Conservation (phyloP, 2,113 vertebrate genomes). For the Lophura nycthemera region DNA sequence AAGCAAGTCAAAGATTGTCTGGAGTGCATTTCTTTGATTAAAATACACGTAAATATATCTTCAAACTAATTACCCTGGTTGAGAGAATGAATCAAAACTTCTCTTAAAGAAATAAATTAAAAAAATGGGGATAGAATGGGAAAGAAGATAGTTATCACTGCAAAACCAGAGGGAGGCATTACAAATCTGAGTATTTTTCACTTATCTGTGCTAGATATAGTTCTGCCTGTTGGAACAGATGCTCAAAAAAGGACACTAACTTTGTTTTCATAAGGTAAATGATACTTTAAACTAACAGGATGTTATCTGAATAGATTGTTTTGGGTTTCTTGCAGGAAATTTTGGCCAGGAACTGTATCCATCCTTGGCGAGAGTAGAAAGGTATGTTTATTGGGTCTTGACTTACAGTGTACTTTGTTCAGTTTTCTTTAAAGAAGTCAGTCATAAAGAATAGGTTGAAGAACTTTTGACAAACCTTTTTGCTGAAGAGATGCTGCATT, state of each 20-base stretch:
- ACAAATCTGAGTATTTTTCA: background rate
- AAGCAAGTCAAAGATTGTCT: background rate
- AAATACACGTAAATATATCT: background rate
- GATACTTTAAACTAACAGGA: background rate
- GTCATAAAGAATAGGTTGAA: background rate
- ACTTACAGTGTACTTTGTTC: background rate
- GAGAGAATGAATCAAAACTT: background rate
- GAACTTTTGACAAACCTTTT: background rate
- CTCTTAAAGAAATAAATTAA: background rate
- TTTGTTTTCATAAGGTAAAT: background rate
- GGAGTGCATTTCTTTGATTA: background rate
- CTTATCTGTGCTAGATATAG: background rate
- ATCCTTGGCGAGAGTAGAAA: constrained; percentile 85
- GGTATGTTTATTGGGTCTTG: constrained; percentile 75
- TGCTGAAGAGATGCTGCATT: background rate
- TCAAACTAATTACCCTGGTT: background rate
- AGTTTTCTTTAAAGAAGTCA: background rate
- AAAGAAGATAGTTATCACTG: background rate
- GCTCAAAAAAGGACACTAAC: background rate
- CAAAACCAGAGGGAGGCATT: background rate
- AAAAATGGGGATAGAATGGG: rapidly evolving
- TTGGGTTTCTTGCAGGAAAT: constrained; percentile 85
- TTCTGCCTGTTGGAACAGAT: background rate
- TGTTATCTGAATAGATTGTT: background rate
- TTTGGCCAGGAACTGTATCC: constrained; percentile 88